phyloP scores from a whole-genome alignment of 2,113 vertebrate species.

The Tachuris rubrigastra region DNA sequence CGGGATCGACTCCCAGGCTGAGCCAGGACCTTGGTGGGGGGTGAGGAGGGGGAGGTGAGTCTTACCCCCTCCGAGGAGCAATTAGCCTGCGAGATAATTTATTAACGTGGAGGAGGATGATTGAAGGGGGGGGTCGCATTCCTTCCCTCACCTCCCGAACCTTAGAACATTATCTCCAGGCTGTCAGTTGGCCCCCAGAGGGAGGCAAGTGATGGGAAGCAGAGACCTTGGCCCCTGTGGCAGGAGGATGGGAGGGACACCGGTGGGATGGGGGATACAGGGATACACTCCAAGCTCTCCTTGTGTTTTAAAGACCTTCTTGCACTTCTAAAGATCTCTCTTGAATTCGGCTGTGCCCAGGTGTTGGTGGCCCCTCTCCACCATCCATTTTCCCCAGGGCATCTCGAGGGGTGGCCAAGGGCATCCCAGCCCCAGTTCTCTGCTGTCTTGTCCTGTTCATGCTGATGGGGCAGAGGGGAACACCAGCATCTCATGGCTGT shows the following conservation, averaged over 20 bases:
- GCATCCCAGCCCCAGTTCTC: background rate
- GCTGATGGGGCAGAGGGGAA: background rate
- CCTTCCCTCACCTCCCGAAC: background rate
- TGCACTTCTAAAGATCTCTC: background rate
- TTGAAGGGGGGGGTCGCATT: background rate
- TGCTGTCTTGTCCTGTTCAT: background rate
- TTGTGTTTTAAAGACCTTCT: background rate
- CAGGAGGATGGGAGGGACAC: background rate
- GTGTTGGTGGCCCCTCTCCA: background rate
- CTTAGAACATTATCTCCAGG: conserved; percentile 54
- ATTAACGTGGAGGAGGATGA: background rate
- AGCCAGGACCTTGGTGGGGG: background rate
- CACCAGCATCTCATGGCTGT: background rate
- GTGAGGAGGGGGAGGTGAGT: background rate
- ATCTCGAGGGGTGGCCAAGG: rapidly evolving
- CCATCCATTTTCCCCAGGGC: background rate
- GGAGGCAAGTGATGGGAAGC: conserved; percentile 10
- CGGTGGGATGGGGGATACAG: background rate
- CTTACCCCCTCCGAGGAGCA: background rate
- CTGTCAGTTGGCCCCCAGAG: background rate
- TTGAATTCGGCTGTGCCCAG: rapidly evolving
- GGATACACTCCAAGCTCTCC: background rate
- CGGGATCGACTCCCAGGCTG: background rate
- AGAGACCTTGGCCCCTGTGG: background rate
- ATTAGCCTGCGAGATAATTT: conserved; percentile 30